Evolutionary conservation across 2,888 invertebrate species (phyloP), one percentile per base, ranked within the genome.

Genomic region (Xanthorhoe designata): DNA sequence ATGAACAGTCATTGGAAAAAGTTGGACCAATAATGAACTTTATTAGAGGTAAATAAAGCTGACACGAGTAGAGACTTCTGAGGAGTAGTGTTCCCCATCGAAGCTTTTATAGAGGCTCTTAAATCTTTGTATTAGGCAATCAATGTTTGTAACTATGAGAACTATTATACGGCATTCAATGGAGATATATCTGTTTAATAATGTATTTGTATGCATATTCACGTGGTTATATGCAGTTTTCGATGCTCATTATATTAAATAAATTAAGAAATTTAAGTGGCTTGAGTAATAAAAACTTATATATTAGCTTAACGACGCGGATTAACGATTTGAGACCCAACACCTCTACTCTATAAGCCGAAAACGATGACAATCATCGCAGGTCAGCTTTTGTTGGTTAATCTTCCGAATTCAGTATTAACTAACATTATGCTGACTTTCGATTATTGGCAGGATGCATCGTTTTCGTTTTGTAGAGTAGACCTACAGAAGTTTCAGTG

Each of bases 81-180:
- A 54, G 56, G 45, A 15, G 57, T 9, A 52, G 63, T 74, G 62
- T 72, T 67, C 58, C 57, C 58, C 68, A 62, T 71, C 58, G 64
- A 72, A 70, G 73, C 54, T 64, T 66, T 59, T 75, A 76, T 72
- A 74, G 63, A 61, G 64, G 68, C 66, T 63, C 66, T 65, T 69
- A 68, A 68, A 71, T 68, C 70, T 68, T 68, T 69, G 68, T 68
- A 64, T 74, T 71, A 70, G 69, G 75, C 70, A 75, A 73, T 71
- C 64, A 52, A 64, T 63, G 61, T 55, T 63, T 68, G 65, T 69
- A 68, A 64, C 68, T 71, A 70, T 74, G 71, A 66, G 68, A 70
- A 70, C 52, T 62, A 54, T 66, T 58, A 59, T 66, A 29, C 55
- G 18, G 58, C 53, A 18, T 58, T 65, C 59, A 65, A 68, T 64